Conservation (phyloP, 2,113 vertebrate genomes). For the Chroicocephalus ridibundus region DNA sequence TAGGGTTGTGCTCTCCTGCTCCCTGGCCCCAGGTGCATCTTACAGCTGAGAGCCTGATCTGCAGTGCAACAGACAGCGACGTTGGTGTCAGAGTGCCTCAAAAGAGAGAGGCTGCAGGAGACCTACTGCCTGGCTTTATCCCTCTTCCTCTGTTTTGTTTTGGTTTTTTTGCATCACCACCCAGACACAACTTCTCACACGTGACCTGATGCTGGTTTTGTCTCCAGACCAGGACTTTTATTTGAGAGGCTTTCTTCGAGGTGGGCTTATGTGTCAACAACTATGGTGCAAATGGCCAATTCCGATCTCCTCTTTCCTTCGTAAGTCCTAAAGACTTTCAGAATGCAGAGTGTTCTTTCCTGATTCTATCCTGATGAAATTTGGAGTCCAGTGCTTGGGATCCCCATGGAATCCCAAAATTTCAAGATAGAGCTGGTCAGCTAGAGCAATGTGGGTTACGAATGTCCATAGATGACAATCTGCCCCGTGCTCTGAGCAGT, state of each 20-base stretch:
- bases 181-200: not conserved
- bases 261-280: not conserved
- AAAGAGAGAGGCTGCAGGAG: not conserved
- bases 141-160: not conserved
- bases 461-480: not conserved
- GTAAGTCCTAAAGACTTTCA: not conserved
- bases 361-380: not conserved
- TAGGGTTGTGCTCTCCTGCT: not conserved
- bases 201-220: not conserved
- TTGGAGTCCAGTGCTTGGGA: not conserved
- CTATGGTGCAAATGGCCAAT: not conserved
- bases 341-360: not conserved
- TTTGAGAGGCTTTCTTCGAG: not conserved
- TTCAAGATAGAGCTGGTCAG: not conserved
- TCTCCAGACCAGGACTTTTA: not conserved
- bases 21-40: not conserved
- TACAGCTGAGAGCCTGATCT: not conserved
- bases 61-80: not conserved
- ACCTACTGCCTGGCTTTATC: not conserved
- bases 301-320: not conserved
- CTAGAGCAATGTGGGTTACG: not conserved
- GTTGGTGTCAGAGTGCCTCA: not conserved
- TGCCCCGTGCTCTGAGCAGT: rapidly evolving
- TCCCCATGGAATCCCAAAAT: rapidly evolving
- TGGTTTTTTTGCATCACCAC: not conserved